phyloP scores from a whole-genome alignment of 2,113 vertebrate genomes.

The Lophochroa leadbeateri region DNA sequence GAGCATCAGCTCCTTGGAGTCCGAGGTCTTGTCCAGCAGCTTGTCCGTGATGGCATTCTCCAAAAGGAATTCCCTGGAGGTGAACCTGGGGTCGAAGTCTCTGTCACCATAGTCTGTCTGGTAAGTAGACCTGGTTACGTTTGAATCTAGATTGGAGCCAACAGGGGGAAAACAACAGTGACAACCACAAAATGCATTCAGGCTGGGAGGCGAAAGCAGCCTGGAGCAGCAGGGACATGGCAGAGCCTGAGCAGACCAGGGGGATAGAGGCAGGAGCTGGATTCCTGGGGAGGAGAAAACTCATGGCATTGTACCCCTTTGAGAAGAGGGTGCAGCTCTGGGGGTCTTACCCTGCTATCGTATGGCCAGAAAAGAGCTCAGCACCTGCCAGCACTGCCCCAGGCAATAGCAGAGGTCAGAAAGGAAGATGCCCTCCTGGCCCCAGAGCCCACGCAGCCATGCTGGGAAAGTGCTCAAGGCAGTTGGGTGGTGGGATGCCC shows the following conservation, averaged over 20 bases:
- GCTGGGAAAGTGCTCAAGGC: neutral
- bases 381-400: neutral
- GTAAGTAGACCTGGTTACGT: slow-evolving; percentile 70
- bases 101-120: slow-evolving; percentile 56
- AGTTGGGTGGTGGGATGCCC: neutral
- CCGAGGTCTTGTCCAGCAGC: slow-evolving; percentile 70
- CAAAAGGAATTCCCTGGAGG: slow-evolving; percentile 76
- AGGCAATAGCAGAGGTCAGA: slow-evolving; percentile 28
- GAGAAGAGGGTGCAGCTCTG: neutral
- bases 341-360: neutral
- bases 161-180: slow-evolving; percentile 39
- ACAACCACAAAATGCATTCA: slow-evolving; percentile 46
- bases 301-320: neutral
- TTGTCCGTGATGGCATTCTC: slow-evolving; percentile 87
- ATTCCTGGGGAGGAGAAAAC: neutral
- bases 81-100: slow-evolving; percentile 22
- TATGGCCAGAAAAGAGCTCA: neutral
- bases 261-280: neutral
- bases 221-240: neutral
- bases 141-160: slow-evolving; percentile 68
- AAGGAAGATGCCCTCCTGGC: neutral
- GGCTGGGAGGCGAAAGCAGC: slow-evolving; percentile 36
- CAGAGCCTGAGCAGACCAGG: neutral
- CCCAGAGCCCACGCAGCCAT: slow-evolving; percentile 29
- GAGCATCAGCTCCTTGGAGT: slow-evolving; percentile 78